These are phyloP conservation scores for Antedon mediterranea DNA, from an alignment of 53 echinoderm and acorn worm species.

Conservation along the genomic window DNA sequence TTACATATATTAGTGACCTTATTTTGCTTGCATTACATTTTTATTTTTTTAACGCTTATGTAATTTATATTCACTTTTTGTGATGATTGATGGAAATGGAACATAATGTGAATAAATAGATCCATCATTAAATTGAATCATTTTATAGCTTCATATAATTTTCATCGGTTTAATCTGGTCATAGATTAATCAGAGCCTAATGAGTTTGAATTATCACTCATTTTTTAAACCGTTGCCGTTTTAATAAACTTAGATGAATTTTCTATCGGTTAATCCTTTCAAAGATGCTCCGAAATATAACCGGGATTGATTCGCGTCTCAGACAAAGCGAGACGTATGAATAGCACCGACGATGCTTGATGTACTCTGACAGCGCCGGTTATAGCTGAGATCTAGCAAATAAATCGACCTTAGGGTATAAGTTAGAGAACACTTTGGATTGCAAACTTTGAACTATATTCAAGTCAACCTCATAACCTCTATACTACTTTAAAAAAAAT, in stretches of 20 bases:
- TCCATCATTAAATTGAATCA: neutral
- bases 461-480: too few species aligned
- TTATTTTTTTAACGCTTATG: too few species aligned
- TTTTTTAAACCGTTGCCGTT: too few species aligned
- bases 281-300: neutral
- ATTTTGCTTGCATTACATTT: too few species aligned
- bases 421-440: neutral
- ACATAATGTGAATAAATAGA: neutral
- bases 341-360: neutral
- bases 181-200: too few species aligned
- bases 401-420: neutral
- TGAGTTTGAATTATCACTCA: too few species aligned
- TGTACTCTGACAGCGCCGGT: neutral
- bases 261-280: neutral
- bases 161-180: too few species aligned
- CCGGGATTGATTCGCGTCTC: neutral
- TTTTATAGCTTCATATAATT: too few species aligned
- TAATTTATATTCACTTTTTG: too few species aligned
- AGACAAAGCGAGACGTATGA: neutral
- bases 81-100: too few species aligned
- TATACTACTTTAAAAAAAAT: too few species aligned
- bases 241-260: neutral
- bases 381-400: neutral
- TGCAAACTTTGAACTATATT: neutral
- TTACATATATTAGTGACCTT: too few species aligned